A percentile compares a stretch with the other conserved stretches of the same genome.
These are phyloP conservation scores for Crotalus viridis DNA, from an alignment of 2,113 vertebrate species.

Conservation along the genomic window DNA sequence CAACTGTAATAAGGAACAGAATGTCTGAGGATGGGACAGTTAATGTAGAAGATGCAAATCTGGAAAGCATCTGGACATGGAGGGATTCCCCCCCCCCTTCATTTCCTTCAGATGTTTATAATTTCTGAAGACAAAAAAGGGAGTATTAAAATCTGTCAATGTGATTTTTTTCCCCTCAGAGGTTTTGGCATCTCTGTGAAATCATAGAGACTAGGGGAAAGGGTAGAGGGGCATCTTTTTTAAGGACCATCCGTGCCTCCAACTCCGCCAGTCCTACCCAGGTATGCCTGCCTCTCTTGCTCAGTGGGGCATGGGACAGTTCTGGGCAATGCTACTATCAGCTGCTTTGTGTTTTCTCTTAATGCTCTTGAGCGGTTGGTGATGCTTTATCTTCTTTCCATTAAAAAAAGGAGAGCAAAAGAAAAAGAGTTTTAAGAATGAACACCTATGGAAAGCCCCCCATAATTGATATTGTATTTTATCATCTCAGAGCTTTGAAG, in stretches of 20 bases:
- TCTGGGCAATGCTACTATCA: constrained; percentile 54
- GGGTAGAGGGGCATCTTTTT: constrained; percentile 64
- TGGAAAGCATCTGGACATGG: constrained; percentile 81
- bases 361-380: constrained; percentile 52
- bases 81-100: constrained; percentile 73
- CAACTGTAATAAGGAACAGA: constrained; percentile 78
- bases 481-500: constrained; percentile 56
- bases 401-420: constrained; percentile 1
- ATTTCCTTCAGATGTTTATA: constrained; percentile 84
- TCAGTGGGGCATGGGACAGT: constrained; percentile 51
- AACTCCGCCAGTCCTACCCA: constrained; percentile 70
- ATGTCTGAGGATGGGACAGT: constrained; percentile 70
- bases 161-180: constrained; percentile 77
- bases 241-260: constrained; percentile 73
- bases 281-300: constrained; percentile 38
- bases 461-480: constrained; percentile 59
- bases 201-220: constrained; percentile 72
- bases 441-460: constrained; percentile 36
- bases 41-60: constrained; percentile 76
- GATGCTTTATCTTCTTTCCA: constrained; percentile 52
- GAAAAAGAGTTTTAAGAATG: constrained; percentile 34
- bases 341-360: constrained; percentile 58
- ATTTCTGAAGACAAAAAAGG: constrained; percentile 80
- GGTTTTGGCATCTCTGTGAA: constrained; percentile 81
- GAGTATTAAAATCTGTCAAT: constrained; percentile 81